phyloP scores from a whole-genome alignment of 2,888 invertebrate species.

The Tromatobia lineatoria region DNA sequence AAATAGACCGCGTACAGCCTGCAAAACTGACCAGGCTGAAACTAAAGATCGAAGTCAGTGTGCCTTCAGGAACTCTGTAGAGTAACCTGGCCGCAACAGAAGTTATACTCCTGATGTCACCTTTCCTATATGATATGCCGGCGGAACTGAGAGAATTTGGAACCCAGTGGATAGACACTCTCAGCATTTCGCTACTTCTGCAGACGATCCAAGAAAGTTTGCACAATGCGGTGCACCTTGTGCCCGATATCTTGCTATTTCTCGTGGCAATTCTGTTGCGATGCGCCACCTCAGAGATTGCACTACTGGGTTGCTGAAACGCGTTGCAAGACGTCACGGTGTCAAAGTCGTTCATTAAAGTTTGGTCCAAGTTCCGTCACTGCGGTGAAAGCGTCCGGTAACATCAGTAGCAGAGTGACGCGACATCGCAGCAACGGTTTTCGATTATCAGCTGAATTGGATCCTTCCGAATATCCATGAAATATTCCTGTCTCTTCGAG shows the following conservation, averaged over 20 bases:
- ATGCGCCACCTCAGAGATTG: slow-evolving; percentile 18
- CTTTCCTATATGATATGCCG: slow-evolving; percentile 24
- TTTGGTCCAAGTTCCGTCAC: slow-evolving; percentile 77
- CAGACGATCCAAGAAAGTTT: slow-evolving; percentile 56
- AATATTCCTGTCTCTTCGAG: slow-evolving; percentile 21
- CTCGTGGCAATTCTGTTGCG: slow-evolving; percentile 11
- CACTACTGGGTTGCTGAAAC: slow-evolving; percentile 34
- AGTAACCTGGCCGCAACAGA: slow-evolving; percentile 34
- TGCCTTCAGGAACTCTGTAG: slow-evolving; percentile 35
- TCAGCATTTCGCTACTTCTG: slow-evolving; percentile 32
- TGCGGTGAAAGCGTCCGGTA: slow-evolving; percentile 51
- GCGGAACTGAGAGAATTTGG: slow-evolving; percentile 32
- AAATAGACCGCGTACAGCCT: slow-evolving; percentile 11
- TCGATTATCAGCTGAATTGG: slow-evolving; percentile 16
- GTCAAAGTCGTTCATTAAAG: slow-evolving; percentile 80
- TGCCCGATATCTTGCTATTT: slow-evolving; percentile 31
- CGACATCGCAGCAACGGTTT: neutral
- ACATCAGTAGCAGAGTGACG: slow-evolving; percentile 42
- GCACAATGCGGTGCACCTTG: slow-evolving; percentile 37
- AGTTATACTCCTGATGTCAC: slow-evolving; percentile 47
- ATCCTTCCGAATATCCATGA: neutral
- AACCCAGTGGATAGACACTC: slow-evolving; percentile 22
- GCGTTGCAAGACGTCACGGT: slow-evolving; percentile 11
- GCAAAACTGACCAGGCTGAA: neutral
- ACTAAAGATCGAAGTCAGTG: slow-evolving; percentile 32